Base-by-base conservation (phyloP, 2,113 vertebrate species). In the Nothocercus nigrocapillus region DNA sequence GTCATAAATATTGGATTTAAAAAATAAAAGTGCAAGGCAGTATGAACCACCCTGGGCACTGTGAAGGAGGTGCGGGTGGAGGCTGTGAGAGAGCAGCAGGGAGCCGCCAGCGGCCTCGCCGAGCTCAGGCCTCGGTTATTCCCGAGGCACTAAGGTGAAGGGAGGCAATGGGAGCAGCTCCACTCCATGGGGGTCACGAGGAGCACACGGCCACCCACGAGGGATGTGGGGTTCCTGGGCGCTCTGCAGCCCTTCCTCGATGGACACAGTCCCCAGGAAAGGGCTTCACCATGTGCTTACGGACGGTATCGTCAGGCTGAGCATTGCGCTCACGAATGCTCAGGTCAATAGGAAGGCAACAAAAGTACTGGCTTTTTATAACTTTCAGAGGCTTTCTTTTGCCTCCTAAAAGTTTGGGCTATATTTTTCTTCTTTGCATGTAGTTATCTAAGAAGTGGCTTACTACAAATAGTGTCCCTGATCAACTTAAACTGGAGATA, bases 351-450 rank as follows among this genome's bases (percentile, higher is more conserved):
- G 4, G 70, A 28, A 83, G 17, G 25, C 16, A 74, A 78, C 42
- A 80, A 5, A 70, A 86, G 78, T 6, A 59, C 17, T 3, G 1
- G 1, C 7, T 44, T 83, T 85, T 69, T 44, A 5, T 45, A 61
- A 63, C 21, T 86, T 86, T 56, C 34, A 77, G 77, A 66, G 32
- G 36, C 61, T 75, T 88, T 32, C n/a, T 49, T 88, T 93, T 75
- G 30, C 21, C 42, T 80, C 36, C 62, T 63, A 66, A 64, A 13
- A 11, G 14, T 49, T 88, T 87, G 72, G 10, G 70, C 27, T 18
- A 36, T 69, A 13, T 44, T 85, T 61, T 58, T 53, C 49, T 32
- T 34, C 21, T 58, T 69, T 32, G 24, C 82, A 90, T 59, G 36
- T 5, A 76, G 62, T n/a, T 28, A 1, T 73, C 64, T 80, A 74